Conservation (phyloP, 2,797 vertebrate genomes). For the Rousettus madagascariensis region DNA sequence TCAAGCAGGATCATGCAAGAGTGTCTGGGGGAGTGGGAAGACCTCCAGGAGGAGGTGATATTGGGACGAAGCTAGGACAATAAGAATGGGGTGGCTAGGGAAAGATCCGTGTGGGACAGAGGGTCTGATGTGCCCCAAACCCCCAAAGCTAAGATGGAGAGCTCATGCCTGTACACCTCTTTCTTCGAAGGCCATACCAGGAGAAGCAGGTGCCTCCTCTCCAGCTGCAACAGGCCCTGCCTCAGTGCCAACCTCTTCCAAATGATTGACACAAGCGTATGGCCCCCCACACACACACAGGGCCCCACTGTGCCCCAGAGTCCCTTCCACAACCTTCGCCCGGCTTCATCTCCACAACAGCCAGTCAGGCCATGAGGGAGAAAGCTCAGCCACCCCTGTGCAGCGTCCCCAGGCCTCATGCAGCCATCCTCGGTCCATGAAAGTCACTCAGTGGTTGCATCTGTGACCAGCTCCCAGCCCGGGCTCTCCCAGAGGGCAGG, state of each 20-base stretch:
- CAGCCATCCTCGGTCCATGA: rapidly evolving
- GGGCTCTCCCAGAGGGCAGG: rapidly evolving
- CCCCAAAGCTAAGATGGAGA: neutral
- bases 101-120: neutral
- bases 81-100: neutral
- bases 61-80: neutral
- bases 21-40: neutral
- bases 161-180: neutral
- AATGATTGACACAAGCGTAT: neutral
- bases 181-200: neutral
- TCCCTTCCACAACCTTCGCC: neutral
- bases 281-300: rapidly evolving
- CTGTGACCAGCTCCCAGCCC: neutral
- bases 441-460: neutral
- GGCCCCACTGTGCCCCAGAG: neutral
- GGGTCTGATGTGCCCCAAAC: neutral
- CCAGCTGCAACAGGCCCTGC: neutral
- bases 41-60: neutral
- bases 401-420: neutral
- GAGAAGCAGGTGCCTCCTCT: neutral
- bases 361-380: neutral
- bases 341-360: neutral
- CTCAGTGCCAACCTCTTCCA: neutral
- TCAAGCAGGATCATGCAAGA: neutral
- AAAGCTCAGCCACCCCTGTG: neutral